These are phyloP conservation scores for Cephus pulcher DNA, from an alignment of 2,888 invertebrate genomes.

Conservation along the genomic window DNA sequence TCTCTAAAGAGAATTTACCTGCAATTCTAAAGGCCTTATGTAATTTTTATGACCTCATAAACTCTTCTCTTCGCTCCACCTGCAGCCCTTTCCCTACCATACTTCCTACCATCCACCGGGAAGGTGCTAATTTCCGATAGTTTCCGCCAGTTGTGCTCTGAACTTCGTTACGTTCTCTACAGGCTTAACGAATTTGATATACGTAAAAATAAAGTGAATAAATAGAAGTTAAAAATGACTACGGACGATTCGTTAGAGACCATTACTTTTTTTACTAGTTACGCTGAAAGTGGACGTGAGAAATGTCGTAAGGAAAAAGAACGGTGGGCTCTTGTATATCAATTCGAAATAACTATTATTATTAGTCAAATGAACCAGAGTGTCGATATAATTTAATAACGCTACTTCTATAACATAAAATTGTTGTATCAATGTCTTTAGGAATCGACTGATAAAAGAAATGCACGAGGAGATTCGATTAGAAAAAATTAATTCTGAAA, in stretches of 20 bases:
- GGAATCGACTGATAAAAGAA: conserved; percentile 49
- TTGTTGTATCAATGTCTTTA: conserved; percentile 19
- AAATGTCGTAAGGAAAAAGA: conserved; percentile 43
- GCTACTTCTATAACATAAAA: neutral
- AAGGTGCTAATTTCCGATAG: neutral
- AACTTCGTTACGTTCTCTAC: neutral
- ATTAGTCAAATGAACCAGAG: neutral
- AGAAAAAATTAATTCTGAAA: conserved; percentile 45
- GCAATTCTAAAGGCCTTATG: neutral
- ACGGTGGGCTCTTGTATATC: conserved; percentile 33
- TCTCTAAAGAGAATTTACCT: neutral
- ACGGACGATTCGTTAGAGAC: conserved; percentile 41
- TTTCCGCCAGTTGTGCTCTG: neutral
- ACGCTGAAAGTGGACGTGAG: conserved; percentile 42
- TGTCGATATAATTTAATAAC: neutral
- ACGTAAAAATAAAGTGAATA: conserved; percentile 39
- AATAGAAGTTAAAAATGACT: conserved; percentile 29
- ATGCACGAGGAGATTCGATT: conserved; percentile 52
- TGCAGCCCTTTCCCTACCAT: neutral
- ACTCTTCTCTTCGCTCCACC: neutral
- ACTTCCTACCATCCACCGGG: neutral
- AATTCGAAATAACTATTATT: neutral
- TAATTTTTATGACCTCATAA: neutral
- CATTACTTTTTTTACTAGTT: conserved; percentile 49
- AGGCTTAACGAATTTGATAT: conserved; percentile 26